These are phyloP conservation scores for Chaetorhynchus papuensis DNA, from an alignment of 2,113 vertebrate species.

Conservation along the genomic window DNA sequence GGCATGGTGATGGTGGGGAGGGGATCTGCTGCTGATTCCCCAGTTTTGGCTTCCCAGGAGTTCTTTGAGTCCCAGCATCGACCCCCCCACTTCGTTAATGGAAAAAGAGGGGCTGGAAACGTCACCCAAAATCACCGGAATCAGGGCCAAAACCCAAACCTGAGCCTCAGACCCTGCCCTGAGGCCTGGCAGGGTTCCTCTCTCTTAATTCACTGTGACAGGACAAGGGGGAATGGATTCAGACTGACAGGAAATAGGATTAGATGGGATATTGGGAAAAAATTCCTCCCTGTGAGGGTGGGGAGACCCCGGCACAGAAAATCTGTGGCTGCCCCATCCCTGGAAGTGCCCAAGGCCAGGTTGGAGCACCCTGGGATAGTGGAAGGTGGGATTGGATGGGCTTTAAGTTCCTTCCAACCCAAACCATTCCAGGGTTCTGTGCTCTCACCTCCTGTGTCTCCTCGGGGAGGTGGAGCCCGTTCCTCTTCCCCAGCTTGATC, in stretches of 20 bases:
- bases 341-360: neutral
- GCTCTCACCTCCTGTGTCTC: constrained; percentile 83
- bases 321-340: neutral
- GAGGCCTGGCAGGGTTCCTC: neutral
- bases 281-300: neutral
- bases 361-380: neutral
- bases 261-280: neutral
- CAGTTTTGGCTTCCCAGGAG: too few relatives aligned
- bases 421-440: fast-evolving
- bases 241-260: neutral
- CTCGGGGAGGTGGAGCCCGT: constrained; percentile 87
- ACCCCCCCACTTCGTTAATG: too few relatives aligned
- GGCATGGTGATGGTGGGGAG: too few relatives aligned
- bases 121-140: neutral
- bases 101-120: neutral
- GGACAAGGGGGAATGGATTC: neutral
- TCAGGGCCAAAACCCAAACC: neutral
- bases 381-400: neutral
- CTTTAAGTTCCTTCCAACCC: neutral
- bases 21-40: too few relatives aligned
- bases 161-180: neutral
- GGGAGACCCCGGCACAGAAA: neutral
- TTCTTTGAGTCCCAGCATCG: too few relatives aligned
- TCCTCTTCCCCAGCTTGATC: constrained; percentile 85
- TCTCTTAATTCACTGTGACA: too few relatives aligned